Evolutionary conservation across 2,113 vertebrate genomes (phyloP).

Genomic region (Ciconia boyciana): DNA sequence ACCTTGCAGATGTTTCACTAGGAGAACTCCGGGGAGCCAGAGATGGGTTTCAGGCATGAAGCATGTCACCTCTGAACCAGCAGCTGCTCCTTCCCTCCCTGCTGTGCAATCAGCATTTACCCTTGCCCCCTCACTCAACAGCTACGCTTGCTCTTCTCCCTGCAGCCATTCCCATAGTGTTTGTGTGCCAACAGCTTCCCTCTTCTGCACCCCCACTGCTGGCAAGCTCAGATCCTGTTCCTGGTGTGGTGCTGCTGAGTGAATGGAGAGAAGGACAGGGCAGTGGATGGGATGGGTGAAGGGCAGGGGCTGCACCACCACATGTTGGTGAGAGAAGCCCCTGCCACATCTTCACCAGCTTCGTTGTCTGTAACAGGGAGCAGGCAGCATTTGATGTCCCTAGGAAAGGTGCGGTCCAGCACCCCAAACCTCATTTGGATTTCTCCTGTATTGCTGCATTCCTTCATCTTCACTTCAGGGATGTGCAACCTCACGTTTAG

Average conservation of each 20-base stretch:
- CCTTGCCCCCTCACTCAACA: background rate
- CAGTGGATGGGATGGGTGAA: background rate
- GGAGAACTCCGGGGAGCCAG: background rate
- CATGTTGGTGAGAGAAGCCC: fast-evolving
- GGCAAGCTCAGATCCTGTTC: background rate
- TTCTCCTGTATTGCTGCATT: background rate
- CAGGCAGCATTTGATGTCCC: background rate
- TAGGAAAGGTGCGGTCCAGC: background rate
- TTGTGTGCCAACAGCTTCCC: background rate
- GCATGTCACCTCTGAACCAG: background rate
- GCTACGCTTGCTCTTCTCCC: background rate
- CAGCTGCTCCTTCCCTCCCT: background rate
- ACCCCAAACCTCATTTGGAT: background rate
- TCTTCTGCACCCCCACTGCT: fast-evolving
- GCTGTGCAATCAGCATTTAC: background rate
- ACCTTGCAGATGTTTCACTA: background rate
- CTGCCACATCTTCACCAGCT: background rate
- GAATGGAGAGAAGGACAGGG: background rate
- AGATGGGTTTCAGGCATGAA: background rate
- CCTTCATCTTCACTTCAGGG: background rate
- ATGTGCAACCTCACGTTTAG: background rate
- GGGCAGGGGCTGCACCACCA: background rate
- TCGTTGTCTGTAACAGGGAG: background rate
- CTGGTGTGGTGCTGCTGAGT: background rate
- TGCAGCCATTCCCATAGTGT: background rate